A percentile compares a stretch with the other conserved stretches of the same genome.
phyloP scores from a whole-genome alignment of 2,797 vertebrate species.

The Echiichthys vipera region DNA sequence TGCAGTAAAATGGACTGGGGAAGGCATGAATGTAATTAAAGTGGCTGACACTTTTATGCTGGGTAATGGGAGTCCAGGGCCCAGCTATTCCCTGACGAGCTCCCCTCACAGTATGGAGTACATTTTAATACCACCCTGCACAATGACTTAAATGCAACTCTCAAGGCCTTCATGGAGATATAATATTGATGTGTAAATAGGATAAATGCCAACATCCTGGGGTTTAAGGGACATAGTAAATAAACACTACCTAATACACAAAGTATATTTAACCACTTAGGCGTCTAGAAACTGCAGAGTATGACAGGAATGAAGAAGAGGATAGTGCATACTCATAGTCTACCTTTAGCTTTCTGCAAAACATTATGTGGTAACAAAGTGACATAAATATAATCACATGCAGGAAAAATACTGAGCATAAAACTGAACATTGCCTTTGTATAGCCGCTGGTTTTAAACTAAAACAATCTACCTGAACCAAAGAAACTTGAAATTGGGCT shows the following conservation, averaged over 20 bases:
- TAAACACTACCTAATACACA: slow-evolving; percentile 81
- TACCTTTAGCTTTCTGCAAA: background rate
- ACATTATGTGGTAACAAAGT: background rate
- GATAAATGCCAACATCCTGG: slow-evolving; percentile 97
- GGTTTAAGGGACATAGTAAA: slow-evolving; percentile 89
- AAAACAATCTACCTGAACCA: slow-evolving; percentile 10
- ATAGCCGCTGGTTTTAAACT: slow-evolving; percentile 10
- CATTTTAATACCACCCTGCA: slow-evolving; percentile 95
- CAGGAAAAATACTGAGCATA: background rate
- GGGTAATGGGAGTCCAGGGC: slow-evolving; percentile 89
- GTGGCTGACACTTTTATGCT: slow-evolving; percentile 87
- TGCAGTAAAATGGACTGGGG: slow-evolving; percentile 82
- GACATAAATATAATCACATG: slow-evolving; percentile 16
- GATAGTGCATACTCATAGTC: background rate
- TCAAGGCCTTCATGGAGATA: slow-evolving; percentile 91
- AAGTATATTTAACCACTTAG: slow-evolving; percentile 65
- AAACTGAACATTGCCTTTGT: background rate
- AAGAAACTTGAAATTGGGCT: slow-evolving; percentile 53
- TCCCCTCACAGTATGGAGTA: slow-evolving; percentile 87
- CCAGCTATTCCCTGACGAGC: slow-evolving; percentile 89
- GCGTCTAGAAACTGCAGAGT: slow-evolving; percentile 49
- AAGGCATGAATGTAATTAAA: slow-evolving; percentile 87
- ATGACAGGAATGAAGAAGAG: slow-evolving; percentile 15
- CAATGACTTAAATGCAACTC: slow-evolving; percentile 97
- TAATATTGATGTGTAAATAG: slow-evolving; percentile 99